Percentiles rank a stretch among this genome's conserved stretches.
Conservation (phyloP, 2,888 invertebrate species). For the Nematopogon swammerdamellus region DNA sequence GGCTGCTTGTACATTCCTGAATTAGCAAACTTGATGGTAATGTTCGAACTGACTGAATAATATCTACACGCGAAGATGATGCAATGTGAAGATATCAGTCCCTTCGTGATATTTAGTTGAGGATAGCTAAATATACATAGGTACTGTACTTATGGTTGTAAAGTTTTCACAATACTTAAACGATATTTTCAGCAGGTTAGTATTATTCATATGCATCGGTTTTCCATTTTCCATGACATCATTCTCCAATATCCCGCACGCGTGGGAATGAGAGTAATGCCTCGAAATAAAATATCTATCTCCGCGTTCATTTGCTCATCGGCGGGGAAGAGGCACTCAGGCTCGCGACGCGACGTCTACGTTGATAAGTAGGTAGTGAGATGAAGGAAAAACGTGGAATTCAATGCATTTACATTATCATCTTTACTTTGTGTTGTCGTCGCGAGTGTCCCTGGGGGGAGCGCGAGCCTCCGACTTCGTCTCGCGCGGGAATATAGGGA, state of each 20-base stretch:
- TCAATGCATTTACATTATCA: slow-evolving; percentile 30
- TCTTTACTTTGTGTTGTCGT: slow-evolving; percentile 25
- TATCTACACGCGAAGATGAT: no score
- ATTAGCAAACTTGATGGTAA: no score
- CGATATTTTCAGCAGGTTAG: no score
- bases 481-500: not conserved
- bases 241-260: not conserved
- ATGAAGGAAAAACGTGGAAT: slow-evolving; percentile 17
- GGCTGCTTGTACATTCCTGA: no score
- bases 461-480: not conserved
- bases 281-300: not conserved
- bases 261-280: not conserved
- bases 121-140: no score
- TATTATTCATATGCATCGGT: no score
- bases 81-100: no score
- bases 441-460: slow-evolving; percentile 19
- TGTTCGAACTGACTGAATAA: no score
- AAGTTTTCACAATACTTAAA: no score
- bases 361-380: not conserved
- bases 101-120: no score
- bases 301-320: not conserved
- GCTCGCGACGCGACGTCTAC: not conserved
- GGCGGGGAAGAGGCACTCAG: not conserved
- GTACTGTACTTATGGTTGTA: no score
- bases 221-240: not conserved